Conservation (phyloP, 2,888 invertebrate species). For the Thera britannica region DNA sequence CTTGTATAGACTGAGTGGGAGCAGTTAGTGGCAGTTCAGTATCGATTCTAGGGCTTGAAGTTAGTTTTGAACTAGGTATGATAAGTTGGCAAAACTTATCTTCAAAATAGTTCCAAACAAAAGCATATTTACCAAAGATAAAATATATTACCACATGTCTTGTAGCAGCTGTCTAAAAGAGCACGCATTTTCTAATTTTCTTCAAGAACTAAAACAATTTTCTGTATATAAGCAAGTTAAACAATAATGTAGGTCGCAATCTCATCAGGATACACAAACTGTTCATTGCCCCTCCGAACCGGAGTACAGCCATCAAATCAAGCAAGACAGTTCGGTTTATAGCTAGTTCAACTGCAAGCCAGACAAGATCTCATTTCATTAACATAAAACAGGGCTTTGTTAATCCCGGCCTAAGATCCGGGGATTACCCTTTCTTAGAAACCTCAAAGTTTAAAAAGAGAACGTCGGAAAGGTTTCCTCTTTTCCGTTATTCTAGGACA, state of each 20-base stretch:
- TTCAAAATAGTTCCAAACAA: too few species aligned
- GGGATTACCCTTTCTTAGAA: conserved; percentile 34
- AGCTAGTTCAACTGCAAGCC: conserved; percentile 30
- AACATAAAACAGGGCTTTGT: conserved; percentile 59
- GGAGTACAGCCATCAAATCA: conserved; percentile 33
- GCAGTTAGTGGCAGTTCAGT: too few species aligned
- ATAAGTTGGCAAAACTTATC: too few species aligned
- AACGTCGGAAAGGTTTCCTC: conserved; percentile 15
- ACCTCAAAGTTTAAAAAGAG: conserved; percentile 40
- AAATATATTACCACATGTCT: background rate
- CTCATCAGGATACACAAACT: conserved; percentile 9
- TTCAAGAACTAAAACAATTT: background rate
- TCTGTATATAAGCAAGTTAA: background rate
- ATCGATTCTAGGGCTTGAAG: too few species aligned
- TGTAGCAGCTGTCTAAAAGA: background rate
- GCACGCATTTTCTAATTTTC: background rate
- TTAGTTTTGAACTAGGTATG: too few species aligned
- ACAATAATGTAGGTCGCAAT: conserved; percentile 6
- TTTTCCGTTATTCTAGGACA: background rate
- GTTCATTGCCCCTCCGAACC: conserved; percentile 20
- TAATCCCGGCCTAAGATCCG: conserved; percentile 45
- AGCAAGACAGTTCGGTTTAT: conserved; percentile 30
- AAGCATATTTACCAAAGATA: background rate
- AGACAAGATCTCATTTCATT: conserved; percentile 60
- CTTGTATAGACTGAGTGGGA: too few species aligned